Percentiles rank a stretch among this genome's conserved stretches.
Evolutionary conservation across 2,113 vertebrate species (phyloP).

Genomic region (Panurus biarmicus): DNA sequence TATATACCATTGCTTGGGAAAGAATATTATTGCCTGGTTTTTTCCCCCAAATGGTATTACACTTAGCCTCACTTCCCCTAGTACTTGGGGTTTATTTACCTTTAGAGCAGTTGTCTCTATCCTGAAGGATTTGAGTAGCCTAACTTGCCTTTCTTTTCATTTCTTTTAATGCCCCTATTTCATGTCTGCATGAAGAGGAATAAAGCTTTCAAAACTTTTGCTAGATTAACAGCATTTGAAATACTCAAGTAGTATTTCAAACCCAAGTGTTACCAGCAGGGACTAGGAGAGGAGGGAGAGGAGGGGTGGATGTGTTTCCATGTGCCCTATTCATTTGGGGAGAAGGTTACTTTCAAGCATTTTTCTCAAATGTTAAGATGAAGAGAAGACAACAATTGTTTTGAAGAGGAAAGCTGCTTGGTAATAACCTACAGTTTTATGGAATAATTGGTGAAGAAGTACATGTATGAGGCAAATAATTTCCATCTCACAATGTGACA

Average conservation of each 20-base stretch:
- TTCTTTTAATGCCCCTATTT: constrained; percentile 67
- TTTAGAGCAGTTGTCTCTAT: constrained; percentile 47
- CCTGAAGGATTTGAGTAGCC: constrained; percentile 60
- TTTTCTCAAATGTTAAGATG: background rate
- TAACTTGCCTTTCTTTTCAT: constrained; percentile 65
- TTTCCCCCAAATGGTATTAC: background rate
- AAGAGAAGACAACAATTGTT: background rate
- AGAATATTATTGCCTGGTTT: background rate
- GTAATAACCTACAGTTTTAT: background rate
- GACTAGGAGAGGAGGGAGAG: background rate
- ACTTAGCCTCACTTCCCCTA: background rate
- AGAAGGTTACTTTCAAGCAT: background rate
- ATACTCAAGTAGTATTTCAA: background rate
- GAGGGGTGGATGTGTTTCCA: background rate
- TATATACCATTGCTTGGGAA: background rate
- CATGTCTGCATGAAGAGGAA: background rate
- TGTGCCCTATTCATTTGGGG: background rate
- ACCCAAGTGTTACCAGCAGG: background rate
- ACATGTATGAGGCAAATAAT: background rate
- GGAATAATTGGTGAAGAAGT: background rate
- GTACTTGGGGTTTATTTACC: constrained; percentile 38
- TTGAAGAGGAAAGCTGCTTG: background rate
- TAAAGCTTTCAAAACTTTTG: background rate
- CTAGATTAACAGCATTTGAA: background rate
- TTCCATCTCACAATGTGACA: background rate